A percentile compares a stretch with the other conserved stretches of the same genome.
Conservation (phyloP, 2,797 vertebrate genomes). For the Cyclura pinguis region DNA sequence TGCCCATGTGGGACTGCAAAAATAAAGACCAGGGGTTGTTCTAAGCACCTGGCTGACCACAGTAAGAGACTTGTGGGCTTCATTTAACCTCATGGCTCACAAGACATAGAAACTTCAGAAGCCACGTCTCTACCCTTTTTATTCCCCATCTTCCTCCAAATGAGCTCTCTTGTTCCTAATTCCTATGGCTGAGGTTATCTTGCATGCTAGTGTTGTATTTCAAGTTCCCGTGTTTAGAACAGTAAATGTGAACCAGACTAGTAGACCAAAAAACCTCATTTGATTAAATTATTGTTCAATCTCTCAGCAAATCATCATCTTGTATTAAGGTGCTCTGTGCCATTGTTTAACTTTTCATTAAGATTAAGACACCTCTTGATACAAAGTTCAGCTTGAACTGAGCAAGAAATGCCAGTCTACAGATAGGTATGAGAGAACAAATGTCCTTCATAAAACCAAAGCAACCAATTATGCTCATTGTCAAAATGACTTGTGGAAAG, state of each 20-base stretch:
- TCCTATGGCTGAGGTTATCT: background rate
- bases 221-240: background rate
- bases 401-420: slow-evolving; percentile 13
- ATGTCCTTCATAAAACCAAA: background rate
- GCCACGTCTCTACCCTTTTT: background rate
- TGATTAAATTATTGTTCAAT: background rate
- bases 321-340: background rate
- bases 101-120: background rate
- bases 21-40: background rate
- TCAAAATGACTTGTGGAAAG: slow-evolving; percentile 36
- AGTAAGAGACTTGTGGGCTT: slow-evolving; percentile 1
- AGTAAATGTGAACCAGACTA: background rate
- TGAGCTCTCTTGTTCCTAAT: background rate
- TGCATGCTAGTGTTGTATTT: background rate
- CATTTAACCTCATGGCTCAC: background rate
- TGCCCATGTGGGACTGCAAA: background rate
- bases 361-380: slow-evolving; percentile 5
- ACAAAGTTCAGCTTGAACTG: background rate
- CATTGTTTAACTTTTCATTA: accelerated
- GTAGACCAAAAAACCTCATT: background rate
- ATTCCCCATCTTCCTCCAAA: background rate
- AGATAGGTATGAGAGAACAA: background rate
- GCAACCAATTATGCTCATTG: slow-evolving; percentile 12
- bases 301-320: background rate
- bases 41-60: slow-evolving; percentile 32